phyloP scores from a whole-genome alignment of 2,113 vertebrate species.

The Benitochromis conjunctus region DNA sequence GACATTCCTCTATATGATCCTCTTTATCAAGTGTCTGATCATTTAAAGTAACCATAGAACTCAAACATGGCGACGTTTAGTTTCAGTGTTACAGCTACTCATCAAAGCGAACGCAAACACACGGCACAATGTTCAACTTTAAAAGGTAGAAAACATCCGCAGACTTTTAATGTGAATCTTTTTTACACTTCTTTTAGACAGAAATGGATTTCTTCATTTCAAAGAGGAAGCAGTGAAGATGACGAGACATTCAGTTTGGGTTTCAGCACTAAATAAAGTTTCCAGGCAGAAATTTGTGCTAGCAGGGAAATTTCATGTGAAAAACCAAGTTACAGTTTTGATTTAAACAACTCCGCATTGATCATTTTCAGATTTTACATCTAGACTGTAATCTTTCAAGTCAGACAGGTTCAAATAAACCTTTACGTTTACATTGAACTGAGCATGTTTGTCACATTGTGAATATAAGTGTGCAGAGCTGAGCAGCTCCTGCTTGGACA shows the following conservation, averaged over 20 bases:
- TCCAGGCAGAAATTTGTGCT: background rate
- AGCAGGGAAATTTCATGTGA: background rate
- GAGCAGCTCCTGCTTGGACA: background rate
- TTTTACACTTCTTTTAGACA: too few species aligned
- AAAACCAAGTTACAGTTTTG: background rate
- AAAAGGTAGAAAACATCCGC: background rate
- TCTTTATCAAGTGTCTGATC: too few species aligned
- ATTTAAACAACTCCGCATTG: background rate
- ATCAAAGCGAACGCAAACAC: fast-evolving
- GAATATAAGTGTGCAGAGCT: background rate
- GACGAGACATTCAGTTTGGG: background rate
- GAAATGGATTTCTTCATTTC: background rate
- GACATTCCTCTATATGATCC: too few species aligned
- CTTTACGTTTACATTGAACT: background rate
- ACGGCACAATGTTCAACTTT: background rate
- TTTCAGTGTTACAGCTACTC: too few species aligned
- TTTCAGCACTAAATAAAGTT: background rate
- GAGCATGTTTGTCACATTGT: background rate
- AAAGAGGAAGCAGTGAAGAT: background rate
- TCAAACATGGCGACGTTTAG: background rate
- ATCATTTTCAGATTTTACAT: background rate
- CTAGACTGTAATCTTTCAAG: background rate
- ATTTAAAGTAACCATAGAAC: slow-evolving; percentile 2
- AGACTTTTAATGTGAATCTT: background rate
- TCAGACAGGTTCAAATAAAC: background rate